These are phyloP conservation scores for Orthosia cruda DNA, from an alignment of 2,888 invertebrate genomes.

Conservation along the genomic window DNA sequence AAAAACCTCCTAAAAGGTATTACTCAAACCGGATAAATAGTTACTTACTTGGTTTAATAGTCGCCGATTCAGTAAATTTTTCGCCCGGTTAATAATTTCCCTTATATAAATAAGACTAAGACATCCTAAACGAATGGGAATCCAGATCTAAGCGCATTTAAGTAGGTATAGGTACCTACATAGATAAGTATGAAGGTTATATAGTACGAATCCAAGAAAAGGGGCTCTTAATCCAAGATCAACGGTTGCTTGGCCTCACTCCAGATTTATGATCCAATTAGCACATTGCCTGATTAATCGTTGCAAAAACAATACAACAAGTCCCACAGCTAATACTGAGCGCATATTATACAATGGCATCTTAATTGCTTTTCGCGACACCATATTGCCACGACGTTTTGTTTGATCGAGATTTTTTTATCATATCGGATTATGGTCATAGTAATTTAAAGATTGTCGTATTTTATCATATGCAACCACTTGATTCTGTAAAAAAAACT, in stretches of 20 bases:
- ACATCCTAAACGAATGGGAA: too few relatives aligned
- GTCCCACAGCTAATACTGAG: conserved; percentile 8
- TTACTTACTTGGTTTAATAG: too few relatives aligned
- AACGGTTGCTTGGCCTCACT: background rate
- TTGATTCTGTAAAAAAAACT: too few relatives aligned
- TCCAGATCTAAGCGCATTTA: too few relatives aligned
- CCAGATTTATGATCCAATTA: conserved; percentile 40
- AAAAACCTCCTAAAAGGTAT: too few relatives aligned
- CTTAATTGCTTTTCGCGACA: conserved; percentile 25
- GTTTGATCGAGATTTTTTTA: background rate
- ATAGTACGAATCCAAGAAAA: background rate
- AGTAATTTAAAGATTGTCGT: background rate
- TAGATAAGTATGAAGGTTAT: background rate
- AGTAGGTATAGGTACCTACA: too few relatives aligned
- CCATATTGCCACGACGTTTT: background rate
- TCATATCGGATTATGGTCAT: background rate
- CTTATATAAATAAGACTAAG: too few relatives aligned
- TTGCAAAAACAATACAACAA: conserved; percentile 19
- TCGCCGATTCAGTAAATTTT: too few relatives aligned
- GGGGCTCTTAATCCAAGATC: background rate
- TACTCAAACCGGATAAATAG: too few relatives aligned
- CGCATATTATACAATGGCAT: conserved; percentile 20
- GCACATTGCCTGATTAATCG: conserved; percentile 30
- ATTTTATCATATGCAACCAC: background rate
- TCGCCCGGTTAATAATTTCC: too few relatives aligned